Conservation (phyloP, 1,140 invertebrate species). For the Ericerus pela region DNA sequence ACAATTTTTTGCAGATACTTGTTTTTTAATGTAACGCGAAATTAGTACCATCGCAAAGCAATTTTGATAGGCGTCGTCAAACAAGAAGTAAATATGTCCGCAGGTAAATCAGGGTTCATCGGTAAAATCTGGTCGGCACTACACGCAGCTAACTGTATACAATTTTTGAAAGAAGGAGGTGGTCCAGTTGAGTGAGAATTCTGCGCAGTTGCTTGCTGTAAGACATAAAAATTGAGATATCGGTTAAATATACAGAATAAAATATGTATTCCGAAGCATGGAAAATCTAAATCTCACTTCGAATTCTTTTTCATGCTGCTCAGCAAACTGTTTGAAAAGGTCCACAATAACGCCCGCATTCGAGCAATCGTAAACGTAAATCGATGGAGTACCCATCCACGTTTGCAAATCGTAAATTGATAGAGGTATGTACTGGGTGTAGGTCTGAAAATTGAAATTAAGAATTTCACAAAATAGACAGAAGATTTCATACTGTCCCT, state of each 20-base stretch:
- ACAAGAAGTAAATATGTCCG: slow-evolving; percentile 95
- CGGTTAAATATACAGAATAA: not conserved
- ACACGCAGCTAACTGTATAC: slow-evolving; percentile 93
- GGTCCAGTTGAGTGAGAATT: slow-evolving; percentile 7
- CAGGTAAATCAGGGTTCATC: slow-evolving; percentile 96
- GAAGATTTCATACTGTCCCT: no score
- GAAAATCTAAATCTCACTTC: slow-evolving; percentile 37
- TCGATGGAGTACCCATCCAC: slow-evolving; percentile 97
- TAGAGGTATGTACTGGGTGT: slow-evolving; percentile 97
- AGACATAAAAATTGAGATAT: not conserved
- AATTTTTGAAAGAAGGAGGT: slow-evolving; percentile 60
- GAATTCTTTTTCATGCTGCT: slow-evolving; percentile 77
- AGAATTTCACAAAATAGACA: slow-evolving; percentile 20
- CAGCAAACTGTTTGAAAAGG: slow-evolving; percentile 79
- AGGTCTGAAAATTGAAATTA: slow-evolving; percentile 46
- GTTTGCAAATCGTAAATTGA: slow-evolving; percentile 95
- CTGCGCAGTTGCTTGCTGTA: slow-evolving; percentile 18
- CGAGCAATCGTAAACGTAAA: slow-evolving; percentile 98
- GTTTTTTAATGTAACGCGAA: no score
- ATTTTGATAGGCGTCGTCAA: slow-evolving; percentile 97
- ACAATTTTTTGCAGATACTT: no score
- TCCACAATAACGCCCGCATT: slow-evolving; percentile 94
- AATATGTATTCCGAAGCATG: slow-evolving; percentile 3
- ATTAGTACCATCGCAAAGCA: slow-evolving; percentile 65
- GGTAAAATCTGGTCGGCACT: slow-evolving; percentile 80